Evolutionary conservation across 2,797 vertebrate species (phyloP).

Genomic region (Arctocebus calabarensis): DNA sequence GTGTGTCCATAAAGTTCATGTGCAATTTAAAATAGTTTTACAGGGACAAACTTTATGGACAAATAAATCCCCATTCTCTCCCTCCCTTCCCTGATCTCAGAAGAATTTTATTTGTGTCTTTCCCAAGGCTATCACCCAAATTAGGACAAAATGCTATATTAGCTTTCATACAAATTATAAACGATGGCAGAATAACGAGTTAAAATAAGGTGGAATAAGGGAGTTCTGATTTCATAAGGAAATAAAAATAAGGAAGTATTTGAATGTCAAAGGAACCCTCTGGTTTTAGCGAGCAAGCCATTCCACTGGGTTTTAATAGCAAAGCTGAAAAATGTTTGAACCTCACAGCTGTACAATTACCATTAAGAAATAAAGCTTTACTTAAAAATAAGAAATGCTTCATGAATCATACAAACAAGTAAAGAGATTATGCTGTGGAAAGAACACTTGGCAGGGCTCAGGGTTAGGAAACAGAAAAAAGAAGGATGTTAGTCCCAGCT

Average conservation of each 20-base stretch:
- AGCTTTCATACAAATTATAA: background rate
- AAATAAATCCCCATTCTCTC: background rate
- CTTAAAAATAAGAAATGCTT: slow-evolving; percentile 61
- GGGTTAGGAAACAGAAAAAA: background rate
- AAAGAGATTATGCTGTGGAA: background rate
- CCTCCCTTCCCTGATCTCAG: background rate
- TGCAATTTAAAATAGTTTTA: no score
- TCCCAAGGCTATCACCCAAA: background rate
- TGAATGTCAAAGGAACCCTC: background rate
- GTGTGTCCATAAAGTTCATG: no score
- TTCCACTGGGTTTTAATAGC: background rate
- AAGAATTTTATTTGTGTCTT: background rate
- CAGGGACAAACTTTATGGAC: no score
- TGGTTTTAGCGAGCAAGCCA: background rate
- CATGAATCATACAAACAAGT: background rate
- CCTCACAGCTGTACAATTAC: background rate
- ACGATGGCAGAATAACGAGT: background rate
- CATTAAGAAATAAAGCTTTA: slow-evolving; percentile 24
- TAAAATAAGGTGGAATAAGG: background rate
- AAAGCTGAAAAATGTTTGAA: background rate
- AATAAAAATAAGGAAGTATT: slow-evolving; percentile 19
- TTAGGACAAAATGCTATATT: background rate
- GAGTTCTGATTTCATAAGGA: background rate
- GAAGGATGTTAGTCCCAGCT: background rate
- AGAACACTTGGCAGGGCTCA: background rate